A percentile compares a stretch with the other conserved stretches of the same genome.
These are phyloP conservation scores for Orthonevra nobilis DNA, from an alignment of 2,888 invertebrate species.

Conservation along the genomic window DNA sequence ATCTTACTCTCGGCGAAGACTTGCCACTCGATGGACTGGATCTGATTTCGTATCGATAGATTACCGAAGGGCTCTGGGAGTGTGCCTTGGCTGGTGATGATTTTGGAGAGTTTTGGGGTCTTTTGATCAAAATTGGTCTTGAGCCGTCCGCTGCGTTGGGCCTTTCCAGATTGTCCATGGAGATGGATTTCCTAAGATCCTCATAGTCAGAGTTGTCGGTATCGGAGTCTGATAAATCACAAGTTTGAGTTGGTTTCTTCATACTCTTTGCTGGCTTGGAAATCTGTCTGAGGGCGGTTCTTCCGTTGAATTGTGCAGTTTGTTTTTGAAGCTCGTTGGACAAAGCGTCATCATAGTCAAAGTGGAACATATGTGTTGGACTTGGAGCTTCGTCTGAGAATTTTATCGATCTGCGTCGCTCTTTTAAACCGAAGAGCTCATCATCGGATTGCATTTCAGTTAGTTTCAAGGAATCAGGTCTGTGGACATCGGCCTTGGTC, in stretches of 20 bases:
- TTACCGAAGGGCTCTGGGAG: conserved; percentile 9
- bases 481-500: conserved; percentile 36
- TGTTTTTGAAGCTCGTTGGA: too few species aligned
- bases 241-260: conserved; percentile 6
- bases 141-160: too few species aligned
- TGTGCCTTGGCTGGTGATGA: not conserved
- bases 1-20: not conserved
- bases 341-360: conserved; percentile 34
- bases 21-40: conserved; percentile 2
- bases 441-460: not conserved
- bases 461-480: not conserved
- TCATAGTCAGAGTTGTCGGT: conserved; percentile 4
- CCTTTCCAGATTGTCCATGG: too few species aligned
- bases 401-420: conserved; percentile 73
- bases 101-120: not conserved
- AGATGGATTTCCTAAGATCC: not conserved
- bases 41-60: conserved; percentile 10
- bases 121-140: not conserved
- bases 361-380: conserved; percentile 45
- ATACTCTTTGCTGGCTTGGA: not conserved
- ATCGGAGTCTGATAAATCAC: conserved; percentile 30
- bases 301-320: too few species aligned
- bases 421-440: not conserved
- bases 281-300: not conserved
- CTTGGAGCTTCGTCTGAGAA: conserved; percentile 73